Conservation (phyloP, 2,888 invertebrate species). For the Poecilobothrus nobilitatus region DNA sequence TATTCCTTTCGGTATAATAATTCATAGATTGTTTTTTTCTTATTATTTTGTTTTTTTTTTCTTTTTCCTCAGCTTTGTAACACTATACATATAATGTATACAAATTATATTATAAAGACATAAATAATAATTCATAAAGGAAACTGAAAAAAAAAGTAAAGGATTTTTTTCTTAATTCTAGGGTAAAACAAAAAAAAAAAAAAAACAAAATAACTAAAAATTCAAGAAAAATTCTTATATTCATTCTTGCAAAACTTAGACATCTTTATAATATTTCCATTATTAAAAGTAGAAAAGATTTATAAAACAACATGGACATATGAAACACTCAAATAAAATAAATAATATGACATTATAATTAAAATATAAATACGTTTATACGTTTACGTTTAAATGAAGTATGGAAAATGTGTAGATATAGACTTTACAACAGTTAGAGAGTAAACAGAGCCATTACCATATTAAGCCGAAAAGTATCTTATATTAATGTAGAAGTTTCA, state of each 20-base stretch:
- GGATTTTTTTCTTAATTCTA: no score
- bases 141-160: not conserved
- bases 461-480: no score
- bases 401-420: no score
- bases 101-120: not conserved
- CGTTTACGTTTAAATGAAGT: no score
- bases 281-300: not conserved
- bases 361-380: no score
- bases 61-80: no score
- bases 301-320: not conserved
- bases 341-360: no score
- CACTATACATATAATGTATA: not conserved
- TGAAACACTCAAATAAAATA: no score
- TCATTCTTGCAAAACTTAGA: constrained; percentile 4
- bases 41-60: no score
- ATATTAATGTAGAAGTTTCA: no score
- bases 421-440: no score
- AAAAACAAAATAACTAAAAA: not conserved
- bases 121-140: not conserved
- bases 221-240: not conserved
- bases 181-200: not conserved
- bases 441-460: no score
- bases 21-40: not conserved
- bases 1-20: constrained; percentile 6
- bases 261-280: constrained; percentile 4